These are phyloP conservation scores for Augiades crinisus DNA, from an alignment of 2,888 invertebrate genomes.

Conservation along the genomic window DNA sequence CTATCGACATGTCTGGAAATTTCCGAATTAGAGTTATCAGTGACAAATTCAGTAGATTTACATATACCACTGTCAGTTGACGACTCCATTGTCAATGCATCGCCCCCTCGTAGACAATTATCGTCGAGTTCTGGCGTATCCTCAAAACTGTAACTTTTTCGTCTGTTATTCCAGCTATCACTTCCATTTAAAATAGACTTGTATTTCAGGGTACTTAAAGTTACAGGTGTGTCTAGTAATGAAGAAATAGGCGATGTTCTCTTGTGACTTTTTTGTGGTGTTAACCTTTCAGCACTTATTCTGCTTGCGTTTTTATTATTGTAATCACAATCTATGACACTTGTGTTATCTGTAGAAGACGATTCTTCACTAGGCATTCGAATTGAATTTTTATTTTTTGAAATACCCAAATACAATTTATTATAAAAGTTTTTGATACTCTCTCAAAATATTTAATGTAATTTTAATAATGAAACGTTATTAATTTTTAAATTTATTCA, in stretches of 20 bases:
- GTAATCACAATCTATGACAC: conserved; percentile 67
- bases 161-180: conserved; percentile 85
- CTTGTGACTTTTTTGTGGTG: conserved; percentile 40
- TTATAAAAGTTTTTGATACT: too few relatives aligned
- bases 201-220: conserved; percentile 67
- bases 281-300: conserved; percentile 45
- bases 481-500: too few relatives aligned
- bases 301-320: conserved; percentile 49
- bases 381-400: conserved; percentile 83
- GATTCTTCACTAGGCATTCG: conserved; percentile 84
- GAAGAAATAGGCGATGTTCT: conserved; percentile 51
- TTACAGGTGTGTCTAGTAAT: conserved; percentile 57
- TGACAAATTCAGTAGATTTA: conserved; percentile 85
- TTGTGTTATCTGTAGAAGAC: conserved; percentile 70
- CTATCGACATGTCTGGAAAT: conserved; percentile 42
- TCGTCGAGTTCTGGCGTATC: conserved; percentile 63
- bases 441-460: too few relatives aligned
- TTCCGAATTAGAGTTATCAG: conserved; percentile 48
- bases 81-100: conserved; percentile 84
- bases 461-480: too few relatives aligned
- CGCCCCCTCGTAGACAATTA: conserved; percentile 58
- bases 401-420: conserved; percentile 88
- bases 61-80: conserved; percentile 90
- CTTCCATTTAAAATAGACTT: conserved; percentile 66
- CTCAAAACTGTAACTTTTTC: conserved; percentile 89